Base-by-base conservation (phyloP, 2,888 invertebrate species). In the Epiblema foenella region DNA sequence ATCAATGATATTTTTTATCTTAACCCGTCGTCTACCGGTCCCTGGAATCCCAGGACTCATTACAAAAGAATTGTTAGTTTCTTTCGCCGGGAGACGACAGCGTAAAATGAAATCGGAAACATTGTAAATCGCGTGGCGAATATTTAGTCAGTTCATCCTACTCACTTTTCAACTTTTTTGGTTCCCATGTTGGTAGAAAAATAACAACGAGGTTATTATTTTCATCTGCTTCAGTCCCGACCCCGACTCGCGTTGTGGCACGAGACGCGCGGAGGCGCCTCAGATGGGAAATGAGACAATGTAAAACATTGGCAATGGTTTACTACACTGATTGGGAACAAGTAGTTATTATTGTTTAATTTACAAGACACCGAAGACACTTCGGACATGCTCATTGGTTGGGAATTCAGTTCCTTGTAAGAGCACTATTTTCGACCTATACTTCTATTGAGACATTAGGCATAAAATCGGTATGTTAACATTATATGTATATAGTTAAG, bases 151-250 rank as follows among this genome's bases (percentile, higher is more conserved):
- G n/a, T 33, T n/a, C 12, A 4, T 46, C 3, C 29, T n/a, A 71
- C 71, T 71, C 51, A 66, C 71, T 62, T 62, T 17, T 57, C 57
- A 20, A 39, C 39, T 33, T 57, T 67, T 51, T 62, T 57, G 29
- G 15, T 67, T 49, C 54, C 70, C 70, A 70, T 70, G 46, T 49
- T 33, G 37, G 37, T 42, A 29, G 42, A 52, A 5, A 9, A 29
- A 20, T 42, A 24, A n/a, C 39, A 11, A 18, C n/a, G 0, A 11
- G 2, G 20, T 49, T 37, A 29, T 33, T 0, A 7, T 46, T 15
- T 52, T 42, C 37, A 51, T 11, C 15, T 15, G 51, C 52, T n/a
- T 15, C 18, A 20, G 7, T 11, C 11, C 24, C 37, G 42, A 46
- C 7, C 11, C 24, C 37, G 42, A 46, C 7, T 46, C 58, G 11